Conservation (phyloP, 2,113 vertebrate genomes). For the Panurus biarmicus region DNA sequence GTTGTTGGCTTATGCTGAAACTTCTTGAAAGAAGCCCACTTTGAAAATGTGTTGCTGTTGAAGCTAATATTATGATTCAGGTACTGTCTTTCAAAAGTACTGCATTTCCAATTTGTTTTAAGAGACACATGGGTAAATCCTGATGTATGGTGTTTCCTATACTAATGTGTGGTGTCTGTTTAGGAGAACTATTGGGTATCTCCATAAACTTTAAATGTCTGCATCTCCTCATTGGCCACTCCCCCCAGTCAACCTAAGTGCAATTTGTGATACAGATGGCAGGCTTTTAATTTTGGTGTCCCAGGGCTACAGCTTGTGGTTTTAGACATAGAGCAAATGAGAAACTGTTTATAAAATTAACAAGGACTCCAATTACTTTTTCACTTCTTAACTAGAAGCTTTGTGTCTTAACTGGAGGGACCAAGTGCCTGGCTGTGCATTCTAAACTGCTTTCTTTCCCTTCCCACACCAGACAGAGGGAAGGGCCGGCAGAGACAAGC, state of each 20-base stretch:
- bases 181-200: conserved; percentile 63
- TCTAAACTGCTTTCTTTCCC: conserved; percentile 70
- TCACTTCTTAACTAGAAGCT: conserved; percentile 47
- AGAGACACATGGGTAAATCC: conserved; percentile 71
- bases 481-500: conserved; percentile 93
- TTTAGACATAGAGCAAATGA: conserved; percentile 62
- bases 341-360: conserved; percentile 61
- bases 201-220: conserved; percentile 68
- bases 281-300: conserved; percentile 54
- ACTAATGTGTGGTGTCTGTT: conserved; percentile 65
- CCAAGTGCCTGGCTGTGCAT: neutral
- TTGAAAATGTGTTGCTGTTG: conserved; percentile 88
- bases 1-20: conserved; percentile 87
- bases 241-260: conserved; percentile 59
- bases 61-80: conserved; percentile 86
- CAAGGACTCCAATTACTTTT: conserved; percentile 52
- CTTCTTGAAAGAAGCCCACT: conserved; percentile 85
- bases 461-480: conserved; percentile 83
- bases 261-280: conserved; percentile 62
- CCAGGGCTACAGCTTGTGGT: conserved; percentile 58
- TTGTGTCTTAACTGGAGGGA: conserved; percentile 46
- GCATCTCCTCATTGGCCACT: conserved; percentile 64
- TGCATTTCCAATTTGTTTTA: conserved; percentile 78
- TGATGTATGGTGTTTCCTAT: conserved; percentile 69
- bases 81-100: conserved; percentile 86